phyloP scores from a whole-genome alignment of 2,888 invertebrate genomes.

The Eupeodes latifasciatus region DNA sequence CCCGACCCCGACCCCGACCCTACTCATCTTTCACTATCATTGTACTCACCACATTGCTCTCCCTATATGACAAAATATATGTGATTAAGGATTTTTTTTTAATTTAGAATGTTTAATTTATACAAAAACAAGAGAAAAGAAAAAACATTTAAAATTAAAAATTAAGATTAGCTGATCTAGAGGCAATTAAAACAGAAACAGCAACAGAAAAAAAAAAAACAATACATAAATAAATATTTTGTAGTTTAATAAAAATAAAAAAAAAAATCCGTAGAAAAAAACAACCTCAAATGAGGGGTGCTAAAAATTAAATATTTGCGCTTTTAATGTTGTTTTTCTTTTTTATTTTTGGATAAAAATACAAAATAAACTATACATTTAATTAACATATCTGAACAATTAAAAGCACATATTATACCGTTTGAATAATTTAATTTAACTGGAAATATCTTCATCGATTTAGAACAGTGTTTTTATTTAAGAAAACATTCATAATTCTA shows the following conservation, averaged over 20 bases:
- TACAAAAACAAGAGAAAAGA: constrained; percentile 36
- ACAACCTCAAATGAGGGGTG: constrained; percentile 19
- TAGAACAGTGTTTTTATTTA: not conserved
- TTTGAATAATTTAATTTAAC: constrained; percentile 35
- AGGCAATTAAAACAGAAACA: constrained; percentile 26
- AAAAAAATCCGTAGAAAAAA: constrained; percentile 35
- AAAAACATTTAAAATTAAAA: constrained; percentile 12
- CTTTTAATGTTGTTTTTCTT: constrained; percentile 59
- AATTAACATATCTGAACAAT: constrained; percentile 59
- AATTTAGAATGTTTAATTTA: constrained; percentile 71
- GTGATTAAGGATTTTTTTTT: constrained; percentile 75
- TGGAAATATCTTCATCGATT: not conserved
- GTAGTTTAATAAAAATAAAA: constrained; percentile 50
- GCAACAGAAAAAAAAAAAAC: not conserved
- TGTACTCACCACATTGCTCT: constrained; percentile 33
- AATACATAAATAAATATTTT: constrained; percentile 47
- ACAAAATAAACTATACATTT: constrained; percentile 6
- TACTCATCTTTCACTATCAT: constrained; percentile 20
- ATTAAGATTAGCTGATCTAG: constrained; percentile 61
- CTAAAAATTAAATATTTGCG: constrained; percentile 43
- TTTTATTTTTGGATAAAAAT: constrained; percentile 33
- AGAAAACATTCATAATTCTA: not conserved
- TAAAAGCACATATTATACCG: constrained; percentile 25
- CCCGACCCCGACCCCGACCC: no score
- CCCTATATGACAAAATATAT: constrained; percentile 66